Conservation (phyloP, 2,113 vertebrate species). For the Furnarius figulus region DNA sequence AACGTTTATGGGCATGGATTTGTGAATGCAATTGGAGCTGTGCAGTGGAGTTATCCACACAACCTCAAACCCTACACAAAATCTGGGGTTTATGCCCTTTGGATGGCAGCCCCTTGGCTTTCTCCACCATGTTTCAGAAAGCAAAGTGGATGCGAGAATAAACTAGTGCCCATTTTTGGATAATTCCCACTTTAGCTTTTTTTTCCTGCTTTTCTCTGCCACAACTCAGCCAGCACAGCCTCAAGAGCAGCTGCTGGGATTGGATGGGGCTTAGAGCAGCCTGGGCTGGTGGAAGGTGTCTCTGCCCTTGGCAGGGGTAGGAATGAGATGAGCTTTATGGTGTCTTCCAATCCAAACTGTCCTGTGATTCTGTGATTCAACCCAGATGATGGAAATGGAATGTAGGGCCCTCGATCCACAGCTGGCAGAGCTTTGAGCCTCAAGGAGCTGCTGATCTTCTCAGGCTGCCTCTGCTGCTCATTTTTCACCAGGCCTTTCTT, state of each 20-base stretch:
- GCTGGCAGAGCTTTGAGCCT: background rate
- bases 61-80: background rate
- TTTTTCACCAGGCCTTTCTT: background rate
- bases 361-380: background rate
- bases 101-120: fast-evolving
- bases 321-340: background rate
- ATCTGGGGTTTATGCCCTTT: background rate
- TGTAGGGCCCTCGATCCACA: background rate
- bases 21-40: fast-evolving
- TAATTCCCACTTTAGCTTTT: background rate
- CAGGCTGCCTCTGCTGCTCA: background rate
- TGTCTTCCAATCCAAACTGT: background rate
- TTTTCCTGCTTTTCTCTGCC: background rate
- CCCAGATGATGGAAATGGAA: background rate
- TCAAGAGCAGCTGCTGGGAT: too few relatives aligned
- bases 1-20: background rate
- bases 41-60: background rate
- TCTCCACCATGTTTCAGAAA: background rate
- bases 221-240: background rate
- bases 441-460: background rate
- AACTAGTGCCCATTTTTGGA: background rate
- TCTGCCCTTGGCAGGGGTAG: background rate
- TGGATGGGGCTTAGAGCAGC: background rate
- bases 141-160: background rate
- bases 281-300: background rate